A percentile compares a stretch with the other conserved stretches of the same genome.
phyloP scores from a whole-genome alignment of 2,888 invertebrate species.

The Mesochorus sp. region DNA sequence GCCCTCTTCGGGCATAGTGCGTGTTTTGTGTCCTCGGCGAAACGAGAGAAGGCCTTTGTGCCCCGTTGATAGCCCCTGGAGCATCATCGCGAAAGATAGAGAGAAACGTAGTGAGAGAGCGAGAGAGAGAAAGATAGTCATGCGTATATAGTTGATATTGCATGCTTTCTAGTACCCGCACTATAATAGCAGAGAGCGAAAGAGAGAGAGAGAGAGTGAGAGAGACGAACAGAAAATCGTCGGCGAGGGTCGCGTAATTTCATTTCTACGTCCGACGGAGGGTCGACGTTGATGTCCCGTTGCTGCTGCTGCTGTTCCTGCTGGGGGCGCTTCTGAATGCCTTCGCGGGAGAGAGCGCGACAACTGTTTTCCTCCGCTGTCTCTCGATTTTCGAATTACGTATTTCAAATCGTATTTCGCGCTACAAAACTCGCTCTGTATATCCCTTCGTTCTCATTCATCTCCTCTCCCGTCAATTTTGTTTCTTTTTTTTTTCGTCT shows the following conservation, averaged over 20 bases:
- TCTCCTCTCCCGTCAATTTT: background rate
- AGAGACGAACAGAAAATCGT: slow-evolving; percentile 24
- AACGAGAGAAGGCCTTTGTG: slow-evolving; percentile 67
- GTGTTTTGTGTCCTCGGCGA: slow-evolving; percentile 59
- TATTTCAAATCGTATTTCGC: slow-evolving; percentile 78
- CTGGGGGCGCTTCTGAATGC: slow-evolving; percentile 51
- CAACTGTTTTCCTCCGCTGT: slow-evolving; percentile 64
- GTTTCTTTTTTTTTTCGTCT: background rate
- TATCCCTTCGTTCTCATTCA: slow-evolving; percentile 26
- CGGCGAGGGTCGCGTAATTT: slow-evolving; percentile 81
- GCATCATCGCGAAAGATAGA: slow-evolving; percentile 32
- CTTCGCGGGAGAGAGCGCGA: slow-evolving; percentile 37
- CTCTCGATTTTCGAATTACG: slow-evolving; percentile 82
- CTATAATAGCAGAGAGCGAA: slow-evolving; percentile 11
- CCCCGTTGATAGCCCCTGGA: slow-evolving; percentile 57
- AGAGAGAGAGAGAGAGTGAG: slow-evolving; percentile 8
- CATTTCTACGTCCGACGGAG: slow-evolving; percentile 82
- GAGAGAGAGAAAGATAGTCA: background rate
- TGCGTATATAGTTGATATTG: slow-evolving; percentile 15
- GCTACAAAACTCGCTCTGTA: slow-evolving; percentile 63
- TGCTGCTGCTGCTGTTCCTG: slow-evolving; percentile 69
- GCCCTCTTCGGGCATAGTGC: slow-evolving; percentile 15
- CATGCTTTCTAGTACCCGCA: slow-evolving; percentile 25
- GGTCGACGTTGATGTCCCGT: slow-evolving; percentile 71
- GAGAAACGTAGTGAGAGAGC: background rate